phyloP scores from a whole-genome alignment of 1,140 invertebrate genomes.

The Drosophila bocqueti region DNA sequence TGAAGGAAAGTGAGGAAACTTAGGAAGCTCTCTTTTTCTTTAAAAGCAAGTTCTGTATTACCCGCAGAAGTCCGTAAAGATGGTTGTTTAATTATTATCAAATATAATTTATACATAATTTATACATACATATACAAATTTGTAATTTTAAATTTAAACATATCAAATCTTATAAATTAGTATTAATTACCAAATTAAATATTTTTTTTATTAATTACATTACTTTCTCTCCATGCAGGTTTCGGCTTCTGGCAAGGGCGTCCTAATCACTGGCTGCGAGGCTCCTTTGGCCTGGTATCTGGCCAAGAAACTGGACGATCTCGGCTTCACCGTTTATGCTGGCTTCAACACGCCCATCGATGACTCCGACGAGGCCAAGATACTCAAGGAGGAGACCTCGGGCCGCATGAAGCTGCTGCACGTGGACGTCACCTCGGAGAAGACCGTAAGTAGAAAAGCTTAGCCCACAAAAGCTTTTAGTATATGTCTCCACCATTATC shows the following conservation, averaged over 20 bases:
- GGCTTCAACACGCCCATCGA: slow-evolving; percentile 89
- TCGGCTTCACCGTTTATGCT: slow-evolving; percentile 93
- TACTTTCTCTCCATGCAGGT: slow-evolving; percentile 86
- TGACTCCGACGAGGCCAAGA: slow-evolving; percentile 88
- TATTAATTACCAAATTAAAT: background rate
- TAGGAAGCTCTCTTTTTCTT: no score
- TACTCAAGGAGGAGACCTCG: slow-evolving; percentile 91
- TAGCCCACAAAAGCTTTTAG: slow-evolving; percentile 23
- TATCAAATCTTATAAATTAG: background rate
- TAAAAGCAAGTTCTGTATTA: no score
- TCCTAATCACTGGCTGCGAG: slow-evolving; percentile 94
- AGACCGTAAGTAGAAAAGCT: slow-evolving; percentile 85
- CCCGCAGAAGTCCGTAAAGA: background rate
- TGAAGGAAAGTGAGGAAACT: background rate
- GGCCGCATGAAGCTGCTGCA: slow-evolving; percentile 90
- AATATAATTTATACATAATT: background rate
- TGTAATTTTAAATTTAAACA: no score
- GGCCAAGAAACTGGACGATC: slow-evolving; percentile 90
- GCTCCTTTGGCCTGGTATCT: slow-evolving; percentile 91
- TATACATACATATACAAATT: no score
- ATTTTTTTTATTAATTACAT: background rate
- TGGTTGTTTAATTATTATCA: background rate
- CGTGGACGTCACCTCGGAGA: slow-evolving; percentile 91
- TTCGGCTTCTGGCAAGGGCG: slow-evolving; percentile 91
- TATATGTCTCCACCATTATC: slow-evolving; percentile 3